Conservation (phyloP, 2,797 vertebrate species). For the Pseudocheirus occidentalis region DNA sequence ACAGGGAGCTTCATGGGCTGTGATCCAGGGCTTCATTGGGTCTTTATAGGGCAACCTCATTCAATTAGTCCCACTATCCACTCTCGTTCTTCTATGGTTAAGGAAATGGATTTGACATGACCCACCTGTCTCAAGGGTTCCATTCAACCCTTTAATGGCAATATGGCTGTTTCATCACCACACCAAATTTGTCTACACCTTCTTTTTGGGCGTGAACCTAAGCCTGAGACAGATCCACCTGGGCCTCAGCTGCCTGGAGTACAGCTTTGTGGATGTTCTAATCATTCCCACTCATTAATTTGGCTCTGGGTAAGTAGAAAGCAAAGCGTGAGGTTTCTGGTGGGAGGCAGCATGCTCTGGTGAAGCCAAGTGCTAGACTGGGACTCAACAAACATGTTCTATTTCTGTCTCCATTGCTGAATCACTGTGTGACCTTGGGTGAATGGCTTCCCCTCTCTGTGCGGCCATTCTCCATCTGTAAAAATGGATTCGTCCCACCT, state of each 20-base stretch:
- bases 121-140: background rate
- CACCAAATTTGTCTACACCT: background rate
- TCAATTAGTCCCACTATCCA: background rate
- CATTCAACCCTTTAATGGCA: background rate
- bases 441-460: background rate
- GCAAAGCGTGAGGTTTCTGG: background rate
- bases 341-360: constrained; percentile 15
- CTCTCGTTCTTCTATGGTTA: background rate
- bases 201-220: background rate
- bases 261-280: background rate
- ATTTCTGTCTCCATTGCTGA: background rate
- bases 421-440: background rate
- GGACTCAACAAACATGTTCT: background rate
- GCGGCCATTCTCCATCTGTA: background rate
- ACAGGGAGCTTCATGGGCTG: background rate
- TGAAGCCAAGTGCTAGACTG: background rate
- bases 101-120: background rate
- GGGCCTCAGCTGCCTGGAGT: background rate
- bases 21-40: background rate
- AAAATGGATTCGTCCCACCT: background rate
- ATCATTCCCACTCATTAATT: background rate
- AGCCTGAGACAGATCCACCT: background rate
- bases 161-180: background rate
- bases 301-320: constrained; percentile 5
- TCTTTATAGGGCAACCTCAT: background rate